A percentile compares a stretch with the other conserved stretches of the same genome.
Conservation (phyloP, 2,888 invertebrate genomes). For the Cantharis flavilabris region DNA sequence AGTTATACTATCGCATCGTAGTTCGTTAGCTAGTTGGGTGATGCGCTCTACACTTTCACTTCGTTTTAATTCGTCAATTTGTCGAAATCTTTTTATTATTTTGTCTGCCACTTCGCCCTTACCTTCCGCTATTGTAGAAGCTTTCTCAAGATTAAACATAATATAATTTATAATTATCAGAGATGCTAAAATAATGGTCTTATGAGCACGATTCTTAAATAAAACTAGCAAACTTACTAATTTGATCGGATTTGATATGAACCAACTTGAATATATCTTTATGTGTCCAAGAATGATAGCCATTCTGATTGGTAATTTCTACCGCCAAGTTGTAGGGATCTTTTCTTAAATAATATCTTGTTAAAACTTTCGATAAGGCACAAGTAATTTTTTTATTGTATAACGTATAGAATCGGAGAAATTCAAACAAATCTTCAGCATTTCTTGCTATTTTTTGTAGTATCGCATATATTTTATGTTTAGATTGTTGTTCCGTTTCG, state of each 20-base stretch:
- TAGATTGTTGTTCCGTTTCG: not conserved
- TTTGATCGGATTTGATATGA: slow-evolving; percentile 60
- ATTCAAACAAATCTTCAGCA: slow-evolving; percentile 58
- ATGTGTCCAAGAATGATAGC: slow-evolving; percentile 72
- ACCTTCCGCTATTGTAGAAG: slow-evolving; percentile 53
- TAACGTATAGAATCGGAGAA: slow-evolving; percentile 43
- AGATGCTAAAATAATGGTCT: slow-evolving; percentile 21
- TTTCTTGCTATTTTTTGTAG: slow-evolving; percentile 61
- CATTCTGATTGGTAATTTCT: slow-evolving; percentile 65
- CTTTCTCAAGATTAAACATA: slow-evolving; percentile 59
- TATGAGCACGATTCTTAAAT: not conserved
- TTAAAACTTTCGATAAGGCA: slow-evolving; percentile 60
- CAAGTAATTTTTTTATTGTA: slow-evolving; percentile 36
- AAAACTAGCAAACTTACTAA: slow-evolving; percentile 54
- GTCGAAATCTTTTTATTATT: slow-evolving; percentile 57
- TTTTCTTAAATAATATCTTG: slow-evolving; percentile 67
- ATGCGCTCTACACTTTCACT: slow-evolving; percentile 58
- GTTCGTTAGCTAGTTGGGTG: slow-evolving; percentile 56
- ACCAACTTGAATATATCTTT: slow-evolving; percentile 70
- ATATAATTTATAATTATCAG: slow-evolving; percentile 55
- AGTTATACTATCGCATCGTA: slow-evolving; percentile 63
- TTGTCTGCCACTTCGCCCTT: slow-evolving; percentile 51
- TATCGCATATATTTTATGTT: slow-evolving; percentile 31
- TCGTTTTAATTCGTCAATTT: slow-evolving; percentile 57
- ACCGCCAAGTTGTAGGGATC: slow-evolving; percentile 65